These are phyloP conservation scores for Tipula helvola DNA, from an alignment of 2,888 invertebrate species.

Conservation along the genomic window DNA sequence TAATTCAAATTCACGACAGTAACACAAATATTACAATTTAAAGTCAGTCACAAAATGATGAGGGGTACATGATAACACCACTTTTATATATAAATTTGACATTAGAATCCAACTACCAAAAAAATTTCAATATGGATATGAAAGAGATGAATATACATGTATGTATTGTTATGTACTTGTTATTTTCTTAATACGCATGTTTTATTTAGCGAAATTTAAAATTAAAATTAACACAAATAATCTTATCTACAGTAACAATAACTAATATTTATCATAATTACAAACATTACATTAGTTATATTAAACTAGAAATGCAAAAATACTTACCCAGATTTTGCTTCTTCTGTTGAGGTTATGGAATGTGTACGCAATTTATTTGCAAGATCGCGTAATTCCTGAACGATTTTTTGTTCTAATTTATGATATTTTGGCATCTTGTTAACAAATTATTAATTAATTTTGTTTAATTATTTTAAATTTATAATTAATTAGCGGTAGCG, in stretches of 20 bases:
- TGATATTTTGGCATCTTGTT: conserved; percentile 45
- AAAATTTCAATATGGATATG: neutral
- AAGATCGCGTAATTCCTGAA: conserved; percentile 75
- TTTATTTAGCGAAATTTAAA: too few species aligned
- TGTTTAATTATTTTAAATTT: too few species aligned
- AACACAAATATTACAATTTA: neutral
- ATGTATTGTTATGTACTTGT: neutral
- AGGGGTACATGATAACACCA: neutral
- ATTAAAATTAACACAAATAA: too few species aligned
- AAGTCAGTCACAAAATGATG: neutral
- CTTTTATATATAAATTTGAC: neutral
- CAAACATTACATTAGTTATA: neutral
- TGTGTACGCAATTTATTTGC: conserved; percentile 91
- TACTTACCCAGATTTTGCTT: conserved; percentile 89
- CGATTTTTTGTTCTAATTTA: conserved; percentile 52
- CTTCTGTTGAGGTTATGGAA: conserved; percentile 82
- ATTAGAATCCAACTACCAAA: neutral
- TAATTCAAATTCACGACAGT: neutral
- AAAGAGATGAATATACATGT: neutral
- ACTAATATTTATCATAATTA: neutral
- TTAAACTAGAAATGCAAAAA: neutral
- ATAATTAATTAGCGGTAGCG: too few species aligned
- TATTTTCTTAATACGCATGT: neutral
- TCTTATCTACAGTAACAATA: too few species aligned
- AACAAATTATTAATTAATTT: neutral